phyloP scores from a whole-genome alignment of 2,113 vertebrate genomes.

The Rattus rattus region DNA sequence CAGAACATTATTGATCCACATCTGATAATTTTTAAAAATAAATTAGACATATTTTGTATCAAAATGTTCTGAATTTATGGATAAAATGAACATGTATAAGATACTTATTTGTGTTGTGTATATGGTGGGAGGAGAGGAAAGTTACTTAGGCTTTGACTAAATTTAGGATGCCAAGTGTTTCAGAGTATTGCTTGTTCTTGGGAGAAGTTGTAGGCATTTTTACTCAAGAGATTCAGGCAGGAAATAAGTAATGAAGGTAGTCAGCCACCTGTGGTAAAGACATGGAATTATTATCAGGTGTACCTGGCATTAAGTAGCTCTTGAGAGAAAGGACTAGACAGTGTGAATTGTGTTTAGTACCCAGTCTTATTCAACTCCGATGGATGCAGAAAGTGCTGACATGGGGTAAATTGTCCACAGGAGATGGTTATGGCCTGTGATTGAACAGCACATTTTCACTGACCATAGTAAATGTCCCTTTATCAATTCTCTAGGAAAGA shows the following conservation, averaged over 20 bases:
- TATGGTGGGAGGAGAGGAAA: neutral
- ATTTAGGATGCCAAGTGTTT: neutral
- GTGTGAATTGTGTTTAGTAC: neutral
- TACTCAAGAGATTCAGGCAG: neutral
- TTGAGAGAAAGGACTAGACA: neutral
- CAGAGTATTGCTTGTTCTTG: neutral
- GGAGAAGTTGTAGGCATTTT: neutral
- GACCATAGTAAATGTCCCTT: neutral
- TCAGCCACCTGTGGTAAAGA: neutral
- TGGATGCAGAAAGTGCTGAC: neutral
- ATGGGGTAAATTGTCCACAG: neutral
- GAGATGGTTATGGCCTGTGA: neutral
- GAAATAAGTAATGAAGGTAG: neutral
- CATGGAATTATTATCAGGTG: neutral
- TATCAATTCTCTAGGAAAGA: constrained; percentile 7
- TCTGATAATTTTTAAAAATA: neutral
- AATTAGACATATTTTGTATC: constrained; percentile 1
- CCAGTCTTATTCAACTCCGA: neutral
- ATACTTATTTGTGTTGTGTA: constrained; percentile 23
- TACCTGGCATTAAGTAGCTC: neutral
- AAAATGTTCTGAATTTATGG: neutral
- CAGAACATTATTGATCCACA: neutral
- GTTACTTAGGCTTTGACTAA: neutral
- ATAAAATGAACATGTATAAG: neutral
- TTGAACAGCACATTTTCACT: neutral